phyloP scores from a whole-genome alignment of 2,113 vertebrate species.

The Turdus rufiventris region DNA sequence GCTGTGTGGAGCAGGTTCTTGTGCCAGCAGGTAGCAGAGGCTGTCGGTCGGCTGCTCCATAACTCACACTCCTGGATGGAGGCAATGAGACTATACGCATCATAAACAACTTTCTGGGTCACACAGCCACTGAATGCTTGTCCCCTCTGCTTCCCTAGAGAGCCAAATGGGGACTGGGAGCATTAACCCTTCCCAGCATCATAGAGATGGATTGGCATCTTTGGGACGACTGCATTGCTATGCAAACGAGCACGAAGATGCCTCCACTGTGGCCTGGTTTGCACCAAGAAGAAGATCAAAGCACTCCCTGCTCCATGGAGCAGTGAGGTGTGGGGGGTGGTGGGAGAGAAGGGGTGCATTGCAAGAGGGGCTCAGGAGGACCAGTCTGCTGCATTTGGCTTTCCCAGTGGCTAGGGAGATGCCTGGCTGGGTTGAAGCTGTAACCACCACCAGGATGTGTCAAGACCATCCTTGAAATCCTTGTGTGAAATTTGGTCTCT shows the following conservation, averaged over 20 bases:
- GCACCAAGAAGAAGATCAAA: background rate
- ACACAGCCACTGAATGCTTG: background rate
- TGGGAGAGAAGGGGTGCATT: background rate
- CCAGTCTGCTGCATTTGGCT: fast-evolving
- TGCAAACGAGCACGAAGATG: background rate
- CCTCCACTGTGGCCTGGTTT: background rate
- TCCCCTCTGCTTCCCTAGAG: background rate
- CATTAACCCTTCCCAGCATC: background rate
- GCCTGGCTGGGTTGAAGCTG: background rate
- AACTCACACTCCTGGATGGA: background rate
- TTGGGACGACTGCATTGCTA: background rate
- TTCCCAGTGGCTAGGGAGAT: background rate
- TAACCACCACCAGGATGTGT: background rate
- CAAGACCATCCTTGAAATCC: background rate
- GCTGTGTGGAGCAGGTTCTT: background rate
- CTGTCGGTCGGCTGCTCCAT: background rate
- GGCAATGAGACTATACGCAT: background rate
- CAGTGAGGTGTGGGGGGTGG: background rate
- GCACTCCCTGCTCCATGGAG: fast-evolving
- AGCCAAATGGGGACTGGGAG: background rate
- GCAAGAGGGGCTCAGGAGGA: background rate
- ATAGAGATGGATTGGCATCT: background rate
- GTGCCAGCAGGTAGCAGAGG: background rate
- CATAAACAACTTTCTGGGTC: background rate
- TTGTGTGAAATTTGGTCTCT: background rate